These are phyloP conservation scores for Trachelus tabidus DNA, from an alignment of 2,888 invertebrate genomes.

Conservation along the genomic window DNA sequence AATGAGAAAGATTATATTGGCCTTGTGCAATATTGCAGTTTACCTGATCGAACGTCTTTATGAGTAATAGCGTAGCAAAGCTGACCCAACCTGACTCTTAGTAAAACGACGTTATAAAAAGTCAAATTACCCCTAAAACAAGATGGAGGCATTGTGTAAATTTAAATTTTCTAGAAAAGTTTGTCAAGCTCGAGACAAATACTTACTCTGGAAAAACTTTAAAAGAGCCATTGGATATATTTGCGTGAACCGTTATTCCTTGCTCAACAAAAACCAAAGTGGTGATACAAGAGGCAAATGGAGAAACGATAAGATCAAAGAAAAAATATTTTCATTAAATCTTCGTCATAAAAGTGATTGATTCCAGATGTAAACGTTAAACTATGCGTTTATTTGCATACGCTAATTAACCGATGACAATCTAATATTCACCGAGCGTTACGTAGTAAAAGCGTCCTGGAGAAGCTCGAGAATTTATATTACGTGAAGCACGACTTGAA, in stretches of 20 bases:
- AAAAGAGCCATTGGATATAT: background rate
- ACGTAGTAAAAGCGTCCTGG: background rate
- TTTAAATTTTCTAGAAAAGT: background rate
- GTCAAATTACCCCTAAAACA: background rate
- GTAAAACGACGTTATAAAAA: background rate
- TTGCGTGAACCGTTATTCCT: background rate
- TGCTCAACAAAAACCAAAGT: background rate
- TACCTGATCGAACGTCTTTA: background rate
- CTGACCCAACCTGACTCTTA: background rate
- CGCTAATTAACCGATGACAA: background rate
- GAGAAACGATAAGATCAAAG: background rate
- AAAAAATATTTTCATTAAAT: background rate
- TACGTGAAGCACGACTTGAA: background rate
- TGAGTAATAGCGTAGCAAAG: background rate
- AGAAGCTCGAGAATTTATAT: background rate
- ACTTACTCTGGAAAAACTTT: background rate
- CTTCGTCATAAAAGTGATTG: background rate
- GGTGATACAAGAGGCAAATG: background rate
- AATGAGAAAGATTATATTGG: background rate
- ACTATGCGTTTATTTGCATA: background rate
- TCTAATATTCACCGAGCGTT: background rate
- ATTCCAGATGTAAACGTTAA: background rate
- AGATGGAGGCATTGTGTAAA: background rate
- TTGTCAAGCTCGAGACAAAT: background rate
- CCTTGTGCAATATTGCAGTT: background rate